Percentiles rank a stretch among this genome's conserved stretches.
phyloP scores from a whole-genome alignment of 2,888 invertebrate species.

The Tolmerus cingulatus region DNA sequence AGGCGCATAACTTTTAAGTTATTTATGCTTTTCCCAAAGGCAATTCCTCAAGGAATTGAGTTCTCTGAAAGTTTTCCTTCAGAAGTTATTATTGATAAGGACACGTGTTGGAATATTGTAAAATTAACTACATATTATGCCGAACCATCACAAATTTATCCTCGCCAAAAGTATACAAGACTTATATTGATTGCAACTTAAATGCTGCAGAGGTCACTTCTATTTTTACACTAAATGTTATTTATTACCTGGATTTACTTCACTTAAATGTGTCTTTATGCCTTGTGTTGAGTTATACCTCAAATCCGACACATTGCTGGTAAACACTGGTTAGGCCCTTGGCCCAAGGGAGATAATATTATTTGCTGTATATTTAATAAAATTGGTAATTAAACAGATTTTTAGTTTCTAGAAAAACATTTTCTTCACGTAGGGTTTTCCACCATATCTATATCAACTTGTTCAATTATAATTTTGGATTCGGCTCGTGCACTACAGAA shows the following conservation, averaged over 20 bases:
- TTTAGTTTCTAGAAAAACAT: too few relatives aligned
- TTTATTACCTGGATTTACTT: not conserved
- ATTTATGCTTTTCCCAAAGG: not conserved
- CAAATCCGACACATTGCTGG: not conserved
- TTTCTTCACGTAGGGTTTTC: not conserved
- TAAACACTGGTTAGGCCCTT: not conserved
- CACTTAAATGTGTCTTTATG: not conserved
- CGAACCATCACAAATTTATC: not conserved
- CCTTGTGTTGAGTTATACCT: not conserved
- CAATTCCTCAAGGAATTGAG: not conserved
- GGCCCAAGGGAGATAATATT: not conserved
- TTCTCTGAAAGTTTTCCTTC: not conserved
- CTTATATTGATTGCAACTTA: not conserved
- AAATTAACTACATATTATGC: not conserved
- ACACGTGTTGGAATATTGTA: not conserved
- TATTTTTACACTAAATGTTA: not conserved
- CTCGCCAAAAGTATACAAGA: not conserved
- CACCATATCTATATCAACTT: not conserved
- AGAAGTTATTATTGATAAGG: not conserved
- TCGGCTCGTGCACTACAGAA: not conserved
- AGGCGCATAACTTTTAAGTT: not conserved
- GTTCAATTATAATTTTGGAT: not conserved
- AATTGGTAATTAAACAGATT: not conserved
- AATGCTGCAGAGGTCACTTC: too few relatives aligned
- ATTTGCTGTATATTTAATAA: not conserved